Evolutionary conservation across 1,140 invertebrate species (phyloP).

Genomic region (Matsumurasca onukii): DNA sequence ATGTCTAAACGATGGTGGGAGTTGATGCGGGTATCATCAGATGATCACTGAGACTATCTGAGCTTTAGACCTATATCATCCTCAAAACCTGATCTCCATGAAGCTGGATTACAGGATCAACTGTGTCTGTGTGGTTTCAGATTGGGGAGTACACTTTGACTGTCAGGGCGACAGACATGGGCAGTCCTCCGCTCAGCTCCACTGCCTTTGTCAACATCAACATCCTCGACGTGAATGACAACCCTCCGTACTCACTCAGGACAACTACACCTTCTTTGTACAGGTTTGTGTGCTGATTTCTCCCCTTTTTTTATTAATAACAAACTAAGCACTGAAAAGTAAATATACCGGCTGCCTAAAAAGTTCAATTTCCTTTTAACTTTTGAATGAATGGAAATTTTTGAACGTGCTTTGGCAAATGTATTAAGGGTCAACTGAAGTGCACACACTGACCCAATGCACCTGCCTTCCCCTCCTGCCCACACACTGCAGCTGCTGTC

Average conservation of each 20-base stretch:
- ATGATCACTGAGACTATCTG: background rate
- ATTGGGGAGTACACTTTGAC: slow-evolving; percentile 72
- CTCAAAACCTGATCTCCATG: no score
- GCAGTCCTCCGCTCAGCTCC: slow-evolving; percentile 69
- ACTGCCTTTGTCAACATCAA: slow-evolving; percentile 77
- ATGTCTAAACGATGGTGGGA: background rate
- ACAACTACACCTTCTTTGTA: slow-evolving; percentile 78
- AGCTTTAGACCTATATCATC: background rate
- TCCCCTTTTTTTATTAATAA: background rate
- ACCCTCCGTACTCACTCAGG: slow-evolving; percentile 76
- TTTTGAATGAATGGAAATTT: background rate
- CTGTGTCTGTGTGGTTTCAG: no score
- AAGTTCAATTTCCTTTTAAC: background rate
- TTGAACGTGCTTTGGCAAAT: no score
- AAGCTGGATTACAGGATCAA: no score
- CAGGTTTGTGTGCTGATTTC: slow-evolving; percentile 48
- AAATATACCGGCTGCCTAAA: background rate
- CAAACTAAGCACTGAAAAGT: background rate
- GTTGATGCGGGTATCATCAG: background rate
- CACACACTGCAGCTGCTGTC: no score
- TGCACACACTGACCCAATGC: no score
- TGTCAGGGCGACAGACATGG: slow-evolving; percentile 76
- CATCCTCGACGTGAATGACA: slow-evolving; percentile 87
- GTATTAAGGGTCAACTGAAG: no score
- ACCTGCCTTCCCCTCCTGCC: no score